Conservation (phyloP, 64 coral and sea anemone species). For the Stichodactyla mertensii region DNA sequence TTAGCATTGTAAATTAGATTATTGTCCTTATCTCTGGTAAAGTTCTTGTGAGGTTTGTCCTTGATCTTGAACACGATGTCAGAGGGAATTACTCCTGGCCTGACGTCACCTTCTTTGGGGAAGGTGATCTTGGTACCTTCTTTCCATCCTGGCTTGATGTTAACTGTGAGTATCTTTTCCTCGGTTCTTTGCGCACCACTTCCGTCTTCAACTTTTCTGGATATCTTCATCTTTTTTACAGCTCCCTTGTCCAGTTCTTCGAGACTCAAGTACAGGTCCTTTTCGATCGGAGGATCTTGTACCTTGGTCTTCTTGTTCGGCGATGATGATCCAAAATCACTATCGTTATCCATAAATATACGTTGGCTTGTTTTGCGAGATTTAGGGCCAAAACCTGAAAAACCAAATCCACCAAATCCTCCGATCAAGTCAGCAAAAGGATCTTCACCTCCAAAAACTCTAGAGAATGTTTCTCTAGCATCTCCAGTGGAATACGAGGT, state of each 20-base stretch:
- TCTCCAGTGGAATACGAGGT: constrained; percentile 64
- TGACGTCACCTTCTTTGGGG: constrained; percentile 69
- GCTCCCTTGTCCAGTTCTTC: constrained; percentile 38
- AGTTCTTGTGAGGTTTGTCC: constrained; percentile 61
- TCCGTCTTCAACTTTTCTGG: constrained; percentile 34
- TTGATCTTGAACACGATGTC: constrained; percentile 84
- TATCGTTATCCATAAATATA: background rate
- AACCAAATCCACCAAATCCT: constrained; percentile 68
- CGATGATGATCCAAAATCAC: constrained; percentile 11
- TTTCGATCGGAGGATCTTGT: constrained; percentile 58
- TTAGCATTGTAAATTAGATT: constrained; percentile 71
- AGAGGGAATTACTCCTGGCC: constrained; percentile 78
- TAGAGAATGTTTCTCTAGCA: constrained; percentile 69
- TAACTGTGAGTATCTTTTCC: constrained; percentile 51
- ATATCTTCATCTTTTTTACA: constrained; percentile 60
- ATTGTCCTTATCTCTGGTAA: constrained; percentile 77
- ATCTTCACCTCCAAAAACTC: constrained; percentile 79
- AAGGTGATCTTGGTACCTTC: constrained; percentile 60
- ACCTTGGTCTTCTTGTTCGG: constrained; percentile 7
- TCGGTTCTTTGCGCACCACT: constrained; percentile 30
- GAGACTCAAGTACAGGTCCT: constrained; percentile 35
- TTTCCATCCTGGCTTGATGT: constrained; percentile 63
- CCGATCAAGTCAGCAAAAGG: constrained; percentile 84
- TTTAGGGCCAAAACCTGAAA: constrained; percentile 32
- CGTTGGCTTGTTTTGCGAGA: background rate